Evolutionary conservation across 2,113 vertebrate genomes (phyloP).

Genomic region (Mobula hypostoma): DNA sequence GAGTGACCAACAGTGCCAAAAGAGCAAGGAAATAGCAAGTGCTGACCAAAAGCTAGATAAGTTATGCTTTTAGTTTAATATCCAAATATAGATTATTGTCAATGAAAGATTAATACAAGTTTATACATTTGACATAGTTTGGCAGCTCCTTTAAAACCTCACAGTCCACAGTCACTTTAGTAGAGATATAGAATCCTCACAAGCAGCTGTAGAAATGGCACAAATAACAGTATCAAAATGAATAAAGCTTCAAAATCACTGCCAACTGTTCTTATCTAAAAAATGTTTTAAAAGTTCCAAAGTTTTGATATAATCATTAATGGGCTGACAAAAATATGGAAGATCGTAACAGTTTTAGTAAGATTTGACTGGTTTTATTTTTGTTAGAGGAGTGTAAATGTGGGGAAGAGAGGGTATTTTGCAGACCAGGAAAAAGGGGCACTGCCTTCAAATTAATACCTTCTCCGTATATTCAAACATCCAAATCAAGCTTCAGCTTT

Average conservation of each 20-base stretch:
- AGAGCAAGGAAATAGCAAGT: slow-evolving; percentile 14
- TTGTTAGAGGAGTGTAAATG: too few species aligned
- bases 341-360: slow-evolving; percentile 8
- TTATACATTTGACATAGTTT: slow-evolving; percentile 16
- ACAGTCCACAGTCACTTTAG: slow-evolving; percentile 32
- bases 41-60: slow-evolving; percentile 24
- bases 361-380: not conserved
- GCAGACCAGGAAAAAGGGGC: slow-evolving; percentile 22
- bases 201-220: slow-evolving; percentile 6
- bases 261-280: slow-evolving; percentile 14
- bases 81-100: slow-evolving; percentile 27
- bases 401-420: slow-evolving; percentile 14
- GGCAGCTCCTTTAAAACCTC: slow-evolving; percentile 22
- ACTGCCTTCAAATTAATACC: not conserved
- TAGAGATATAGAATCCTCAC: not conserved
- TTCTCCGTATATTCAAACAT: slow-evolving; percentile 26
- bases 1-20: not conserved
- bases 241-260: slow-evolving; percentile 32
- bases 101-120: slow-evolving; percentile 26
- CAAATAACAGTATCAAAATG: slow-evolving; percentile 22
- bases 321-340: slow-evolving; percentile 22
- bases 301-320: not conserved
- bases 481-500: slow-evolving; percentile 29
- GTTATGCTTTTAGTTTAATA: slow-evolving; percentile 15
- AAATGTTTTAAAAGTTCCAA: slow-evolving; percentile 7